Base-by-base conservation (phyloP, 2,113 vertebrate species). In the Anguilla japonica region DNA sequence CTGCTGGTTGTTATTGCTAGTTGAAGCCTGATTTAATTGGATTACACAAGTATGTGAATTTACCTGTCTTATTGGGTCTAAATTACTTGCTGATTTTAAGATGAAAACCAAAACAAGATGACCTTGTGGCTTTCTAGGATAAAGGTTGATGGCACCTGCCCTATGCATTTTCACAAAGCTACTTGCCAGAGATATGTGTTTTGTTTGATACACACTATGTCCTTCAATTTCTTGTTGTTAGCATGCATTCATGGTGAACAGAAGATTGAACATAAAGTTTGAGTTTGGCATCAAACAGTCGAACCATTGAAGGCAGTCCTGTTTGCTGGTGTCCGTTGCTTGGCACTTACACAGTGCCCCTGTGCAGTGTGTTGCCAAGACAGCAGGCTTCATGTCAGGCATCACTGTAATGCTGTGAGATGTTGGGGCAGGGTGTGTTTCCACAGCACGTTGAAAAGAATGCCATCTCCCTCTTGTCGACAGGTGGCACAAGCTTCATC, bases 401-500 rank as follows among this genome's bases (percentile, higher is more conserved):
- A 22, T 20, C 22, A 26, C 20, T 89, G 89, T 89, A 85, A 46
- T 88, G 87, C 91, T 75, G 26, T 75, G n/a, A 75, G 9, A 34
- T 34, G 6, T 75, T 75, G n/a, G 34, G 26, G 34, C 34, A 13
- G 22, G 4, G 60, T 67, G 22, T 29, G 71, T n/a, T 34, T 34
- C 6, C n/a, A 5, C 26, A 29, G 71, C 22, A 34, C 34, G 34
- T 34, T 75, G 71, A 13, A 34, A 34, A 75, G 26, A n/a, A 13
- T 13, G 26, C n/a, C 71, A 75, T 75, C 8, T 75, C 8, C 71
- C 9, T 34, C 50, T n/a, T 75, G 71, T 34, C n/a, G 4, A 50
- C 92, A 98, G 97, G 97, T 94, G 97, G 97, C 87, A 96, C 96
- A 89, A 95, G 95, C 91, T 98, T 98, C 94, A 97, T 98, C 92